Evolutionary conservation across 2,888 invertebrate genomes (phyloP).

Genomic region (Belgica antarctica): DNA sequence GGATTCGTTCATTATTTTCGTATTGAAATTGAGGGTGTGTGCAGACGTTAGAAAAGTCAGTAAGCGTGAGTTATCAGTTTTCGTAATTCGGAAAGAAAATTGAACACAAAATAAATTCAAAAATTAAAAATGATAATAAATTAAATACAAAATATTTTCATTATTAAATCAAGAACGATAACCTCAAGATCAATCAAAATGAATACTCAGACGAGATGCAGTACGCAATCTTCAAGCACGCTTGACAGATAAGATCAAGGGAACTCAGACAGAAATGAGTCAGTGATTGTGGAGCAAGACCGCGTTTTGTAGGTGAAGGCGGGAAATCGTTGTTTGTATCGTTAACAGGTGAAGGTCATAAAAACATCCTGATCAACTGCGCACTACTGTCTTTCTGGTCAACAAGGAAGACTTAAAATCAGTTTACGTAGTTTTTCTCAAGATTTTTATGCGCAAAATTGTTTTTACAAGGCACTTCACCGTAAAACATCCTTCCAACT

Average conservation of each 20-base stretch:
- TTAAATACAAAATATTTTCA: background rate
- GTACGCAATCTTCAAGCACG: background rate
- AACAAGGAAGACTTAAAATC: too few relatives aligned
- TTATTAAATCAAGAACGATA: background rate
- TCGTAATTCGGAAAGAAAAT: background rate
- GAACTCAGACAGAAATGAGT: background rate
- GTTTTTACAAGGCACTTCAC: too few relatives aligned
- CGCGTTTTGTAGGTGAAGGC: background rate
- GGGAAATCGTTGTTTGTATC: background rate
- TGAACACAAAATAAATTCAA: background rate
- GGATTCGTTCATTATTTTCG: background rate
- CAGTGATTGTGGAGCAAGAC: background rate
- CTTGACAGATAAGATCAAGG: background rate
- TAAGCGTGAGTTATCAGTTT: constrained; percentile 19
- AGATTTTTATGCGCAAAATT: too few relatives aligned
- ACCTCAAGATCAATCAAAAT: too few relatives aligned
- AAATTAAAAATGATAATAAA: background rate
- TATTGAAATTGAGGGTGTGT: constrained; percentile 11
- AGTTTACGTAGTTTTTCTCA: too few relatives aligned
- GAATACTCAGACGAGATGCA: background rate
- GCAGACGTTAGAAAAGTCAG: constrained; percentile 7
- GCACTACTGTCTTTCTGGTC: too few relatives aligned
- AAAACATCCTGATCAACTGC: too few relatives aligned
- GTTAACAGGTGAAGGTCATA: too few relatives aligned
- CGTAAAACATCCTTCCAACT: background rate